These are phyloP conservation scores for Bombyx huttoni DNA, from an alignment of 2,888 invertebrate genomes.

Conservation along the genomic window DNA sequence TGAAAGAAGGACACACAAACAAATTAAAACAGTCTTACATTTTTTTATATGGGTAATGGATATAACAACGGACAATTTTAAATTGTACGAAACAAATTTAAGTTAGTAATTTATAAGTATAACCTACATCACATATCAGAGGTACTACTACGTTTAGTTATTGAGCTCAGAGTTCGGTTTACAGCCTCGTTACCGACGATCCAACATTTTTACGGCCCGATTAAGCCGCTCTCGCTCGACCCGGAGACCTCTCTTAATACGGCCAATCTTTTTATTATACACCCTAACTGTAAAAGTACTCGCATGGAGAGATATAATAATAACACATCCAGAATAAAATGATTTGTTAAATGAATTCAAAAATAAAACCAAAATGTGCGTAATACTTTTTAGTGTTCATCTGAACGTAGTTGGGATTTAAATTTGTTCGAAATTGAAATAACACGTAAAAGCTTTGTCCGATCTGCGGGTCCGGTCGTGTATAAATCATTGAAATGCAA, in stretches of 20 bases:
- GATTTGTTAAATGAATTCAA: no score
- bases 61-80: no score
- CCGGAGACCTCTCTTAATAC: conserved; percentile 46
- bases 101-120: no score
- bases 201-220: conserved; percentile 58
- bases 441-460: conserved; percentile 51
- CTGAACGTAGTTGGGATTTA: neutral
- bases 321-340: no score
- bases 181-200: conserved; percentile 56
- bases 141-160: conserved; percentile 19
- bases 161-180: conserved; percentile 41
- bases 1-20: no score
- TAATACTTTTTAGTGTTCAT: neutral
- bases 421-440: conserved; percentile 26
- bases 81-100: no score
- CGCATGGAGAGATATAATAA: no score
- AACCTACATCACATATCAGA: no score
- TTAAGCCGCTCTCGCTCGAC: conserved; percentile 44
- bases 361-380: no score
- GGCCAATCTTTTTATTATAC: conserved; percentile 53
- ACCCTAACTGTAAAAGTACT: conserved; percentile 4
- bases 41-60: no score
- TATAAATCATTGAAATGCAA: conserved; percentile 66
- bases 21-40: no score
- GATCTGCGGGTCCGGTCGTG: conserved; percentile 30